Base-by-base conservation (phyloP, 2,113 vertebrate genomes). In the Vidua macroura region DNA sequence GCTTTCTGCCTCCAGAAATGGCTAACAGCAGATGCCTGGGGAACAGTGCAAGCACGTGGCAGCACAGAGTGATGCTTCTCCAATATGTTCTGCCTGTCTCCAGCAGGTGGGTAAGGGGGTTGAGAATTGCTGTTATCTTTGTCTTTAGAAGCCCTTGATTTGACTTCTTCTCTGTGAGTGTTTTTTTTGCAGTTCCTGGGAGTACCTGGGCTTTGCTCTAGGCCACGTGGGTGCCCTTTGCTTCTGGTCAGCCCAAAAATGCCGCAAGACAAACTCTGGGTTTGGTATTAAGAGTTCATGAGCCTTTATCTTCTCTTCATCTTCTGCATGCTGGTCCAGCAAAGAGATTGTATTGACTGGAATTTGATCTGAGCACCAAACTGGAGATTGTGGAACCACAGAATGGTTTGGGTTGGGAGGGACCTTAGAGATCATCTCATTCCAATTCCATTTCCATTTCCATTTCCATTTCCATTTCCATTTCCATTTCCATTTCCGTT, bases 1-100 rank as follows among this genome's bases (percentile, higher is more conserved):
- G 68, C 86, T 48, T 81, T 15, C 72, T 90, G 68, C 52, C 80
- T 92, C 64, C 91, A 80, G 56, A 94, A 90, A 48, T 74, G 92
- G 39, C 91, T 86, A 92, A 63, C 59, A 95, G 85, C 79, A 92
- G 91, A 63, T 81, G 92, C 86, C 80, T 92, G 76, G 33, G 72
- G 39, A 62, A 1, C 16, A 39, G 60, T 14, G 63, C 11, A 30
- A 77, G 80, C 68, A 35, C 1, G 4, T 46, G 79, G 53, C 41
- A 80, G 56, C 13, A 2, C n/a, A 5, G 6, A 70, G 51, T 41
- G 79, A 59, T 67, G 72, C 55, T 74, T 88, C 43, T 86, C 59
- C 86, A 94, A 52, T 86, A 88, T 90, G 88, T 60, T 86, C 28
- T 80, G 59, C 55, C 4, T 62, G n/a, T 12, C 67, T 51, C 46